Conservation (phyloP, 1,140 invertebrate genomes). For the Formica selysi region DNA sequence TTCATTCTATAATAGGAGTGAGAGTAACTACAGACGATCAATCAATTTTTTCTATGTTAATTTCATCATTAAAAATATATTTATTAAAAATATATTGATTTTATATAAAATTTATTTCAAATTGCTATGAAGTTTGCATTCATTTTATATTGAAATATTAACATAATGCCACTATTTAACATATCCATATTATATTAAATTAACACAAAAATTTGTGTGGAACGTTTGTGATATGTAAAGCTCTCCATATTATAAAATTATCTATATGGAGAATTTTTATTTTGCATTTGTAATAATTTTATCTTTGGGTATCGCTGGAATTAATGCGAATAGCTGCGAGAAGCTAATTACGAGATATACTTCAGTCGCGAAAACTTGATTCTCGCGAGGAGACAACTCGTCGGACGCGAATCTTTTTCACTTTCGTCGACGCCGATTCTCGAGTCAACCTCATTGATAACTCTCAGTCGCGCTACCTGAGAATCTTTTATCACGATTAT, state of each 20-base stretch:
- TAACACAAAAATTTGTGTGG: too few species aligned
- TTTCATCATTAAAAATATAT: too few species aligned
- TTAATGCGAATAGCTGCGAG: neutral
- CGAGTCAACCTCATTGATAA: constrained; percentile 28
- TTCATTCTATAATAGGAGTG: too few species aligned
- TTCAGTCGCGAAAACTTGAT: neutral
- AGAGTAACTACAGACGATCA: too few species aligned
- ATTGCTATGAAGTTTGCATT: too few species aligned
- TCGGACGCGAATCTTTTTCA: constrained; percentile 13
- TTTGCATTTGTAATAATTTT: neutral
- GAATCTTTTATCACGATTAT: constrained; percentile 58
- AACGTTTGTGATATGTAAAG: too few species aligned
- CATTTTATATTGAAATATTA: too few species aligned
- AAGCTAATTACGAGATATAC: neutral
- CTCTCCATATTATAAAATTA: neutral
- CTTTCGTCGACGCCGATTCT: constrained; percentile 14
- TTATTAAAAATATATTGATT: too few species aligned
- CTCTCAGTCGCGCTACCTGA: constrained; percentile 36
- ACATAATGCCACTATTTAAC: too few species aligned
- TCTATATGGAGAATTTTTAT: neutral
- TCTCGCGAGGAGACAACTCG: neutral
- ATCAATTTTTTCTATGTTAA: too few species aligned
- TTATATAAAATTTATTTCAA: too few species aligned
- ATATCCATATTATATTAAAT: too few species aligned
- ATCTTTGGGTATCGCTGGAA: neutral